Percentiles rank a stretch among this genome's conserved stretches.
Conservation (phyloP, 2,888 invertebrate genomes). For the Blomia tropicalis region DNA sequence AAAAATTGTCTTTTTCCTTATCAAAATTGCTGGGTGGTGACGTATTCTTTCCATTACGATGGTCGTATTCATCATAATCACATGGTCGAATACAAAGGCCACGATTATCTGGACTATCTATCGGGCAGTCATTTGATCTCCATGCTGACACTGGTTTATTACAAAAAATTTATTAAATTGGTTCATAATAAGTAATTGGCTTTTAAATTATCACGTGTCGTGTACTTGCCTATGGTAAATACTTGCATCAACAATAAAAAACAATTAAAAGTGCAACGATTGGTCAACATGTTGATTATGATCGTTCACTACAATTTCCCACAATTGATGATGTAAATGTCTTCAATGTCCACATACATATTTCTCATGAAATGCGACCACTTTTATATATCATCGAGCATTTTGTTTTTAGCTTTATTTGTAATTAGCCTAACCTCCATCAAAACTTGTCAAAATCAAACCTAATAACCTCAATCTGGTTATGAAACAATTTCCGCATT, state of each 20-base stretch:
- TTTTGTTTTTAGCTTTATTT: no score
- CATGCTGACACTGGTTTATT: neutral
- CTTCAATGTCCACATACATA: no score
- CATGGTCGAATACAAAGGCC: slow-evolving; percentile 10
- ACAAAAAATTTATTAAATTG: neutral
- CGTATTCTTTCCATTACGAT: neutral
- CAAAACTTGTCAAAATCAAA: no score
- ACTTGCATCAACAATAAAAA: neutral
- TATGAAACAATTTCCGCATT: no score
- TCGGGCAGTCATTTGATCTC: slow-evolving; percentile 7
- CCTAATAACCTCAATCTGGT: no score
- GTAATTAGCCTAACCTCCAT: no score
- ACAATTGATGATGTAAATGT: no score
- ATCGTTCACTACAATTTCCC: no score
- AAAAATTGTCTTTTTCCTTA: neutral
- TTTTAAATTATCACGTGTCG: no score
- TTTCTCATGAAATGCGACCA: no score
- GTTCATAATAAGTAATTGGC: neutral
- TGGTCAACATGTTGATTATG: neutral
- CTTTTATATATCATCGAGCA: no score
- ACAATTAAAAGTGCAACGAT: neutral
- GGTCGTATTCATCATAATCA: slow-evolving; percentile 1
- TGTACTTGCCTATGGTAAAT: slow-evolving; percentile 9
- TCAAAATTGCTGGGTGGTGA: no score
- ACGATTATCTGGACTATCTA: slow-evolving; percentile 13